Evolutionary conservation across 2,797 vertebrate species (phyloP).

Genomic region (Syndactyla subalaris): DNA sequence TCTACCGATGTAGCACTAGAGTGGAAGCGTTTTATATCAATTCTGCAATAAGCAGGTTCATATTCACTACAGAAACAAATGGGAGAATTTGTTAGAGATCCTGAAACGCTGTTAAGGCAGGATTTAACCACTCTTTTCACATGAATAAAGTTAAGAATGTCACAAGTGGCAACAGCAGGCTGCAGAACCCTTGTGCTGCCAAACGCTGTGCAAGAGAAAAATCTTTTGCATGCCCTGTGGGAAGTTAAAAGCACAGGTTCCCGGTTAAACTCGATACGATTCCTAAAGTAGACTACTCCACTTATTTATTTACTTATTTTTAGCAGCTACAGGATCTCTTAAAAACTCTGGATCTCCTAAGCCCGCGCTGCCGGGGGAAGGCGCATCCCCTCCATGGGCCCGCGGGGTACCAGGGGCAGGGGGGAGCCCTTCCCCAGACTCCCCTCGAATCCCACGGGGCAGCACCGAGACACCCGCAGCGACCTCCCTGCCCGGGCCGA

Average conservation of each 20-base stretch:
- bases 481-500: background rate
- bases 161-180: background rate
- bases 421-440: too few species aligned
- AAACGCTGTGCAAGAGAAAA: background rate
- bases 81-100: background rate
- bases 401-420: background rate
- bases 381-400: background rate
- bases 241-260: background rate
- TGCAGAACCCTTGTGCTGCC: background rate
- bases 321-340: background rate
- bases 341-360: background rate
- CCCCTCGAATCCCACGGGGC: rapidly evolving
- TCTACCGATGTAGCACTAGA: background rate
- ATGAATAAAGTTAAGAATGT: background rate
- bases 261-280: background rate
- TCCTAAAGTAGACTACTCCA: background rate
- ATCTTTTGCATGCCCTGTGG: background rate
- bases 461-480: background rate
- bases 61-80: background rate
- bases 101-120: background rate
- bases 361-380: background rate
- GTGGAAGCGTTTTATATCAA: rapidly evolving
- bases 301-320: too few species aligned
- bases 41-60: background rate
- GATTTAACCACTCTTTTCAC: background rate